phyloP scores from a whole-genome alignment of 2,888 invertebrate species.

The Anagyrus pseudococci region DNA sequence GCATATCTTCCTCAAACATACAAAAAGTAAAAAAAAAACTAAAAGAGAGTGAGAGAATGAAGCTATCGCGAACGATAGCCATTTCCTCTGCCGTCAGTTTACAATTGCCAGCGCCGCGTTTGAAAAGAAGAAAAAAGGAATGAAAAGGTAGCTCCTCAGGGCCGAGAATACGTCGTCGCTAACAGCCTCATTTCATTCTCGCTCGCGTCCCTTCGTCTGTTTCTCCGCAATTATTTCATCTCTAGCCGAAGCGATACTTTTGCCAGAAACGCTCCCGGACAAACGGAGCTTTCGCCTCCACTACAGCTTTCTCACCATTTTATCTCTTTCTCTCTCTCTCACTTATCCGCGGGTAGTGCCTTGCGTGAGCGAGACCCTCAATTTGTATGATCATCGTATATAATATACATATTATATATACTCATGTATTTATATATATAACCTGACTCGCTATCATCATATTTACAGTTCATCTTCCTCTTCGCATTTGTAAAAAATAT shows the following conservation, averaged over 20 bases:
- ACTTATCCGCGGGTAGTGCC: constrained; percentile 39
- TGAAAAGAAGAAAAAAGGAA: constrained; percentile 10
- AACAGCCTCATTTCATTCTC: constrained; percentile 16
- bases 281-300: not conserved
- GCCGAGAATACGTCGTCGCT: constrained; percentile 1
- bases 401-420: constrained; percentile 39
- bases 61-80: not conserved
- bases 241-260: too few species aligned
- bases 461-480: constrained; percentile 54
- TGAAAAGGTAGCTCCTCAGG: not conserved
- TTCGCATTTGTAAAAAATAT: constrained; percentile 61
- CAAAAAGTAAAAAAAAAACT: not conserved
- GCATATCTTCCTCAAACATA: constrained; percentile 15
- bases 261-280: too few species aligned
- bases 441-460: constrained; percentile 55
- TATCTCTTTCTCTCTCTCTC: constrained; percentile 31
- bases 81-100: constrained; percentile 18
- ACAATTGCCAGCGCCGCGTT: constrained; percentile 30
- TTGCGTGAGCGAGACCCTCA: constrained; percentile 48
- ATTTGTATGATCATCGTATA: too few species aligned
- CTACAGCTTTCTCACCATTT: not conserved
- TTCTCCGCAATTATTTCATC: not conserved
- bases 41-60: too few species aligned
- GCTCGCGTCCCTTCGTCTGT: constrained; percentile 8
- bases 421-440: constrained; percentile 45